A percentile compares a stretch with the other conserved stretches of the same genome.
phyloP scores from a whole-genome alignment of 2,797 vertebrate species.

The Novumbra hubbsi region DNA sequence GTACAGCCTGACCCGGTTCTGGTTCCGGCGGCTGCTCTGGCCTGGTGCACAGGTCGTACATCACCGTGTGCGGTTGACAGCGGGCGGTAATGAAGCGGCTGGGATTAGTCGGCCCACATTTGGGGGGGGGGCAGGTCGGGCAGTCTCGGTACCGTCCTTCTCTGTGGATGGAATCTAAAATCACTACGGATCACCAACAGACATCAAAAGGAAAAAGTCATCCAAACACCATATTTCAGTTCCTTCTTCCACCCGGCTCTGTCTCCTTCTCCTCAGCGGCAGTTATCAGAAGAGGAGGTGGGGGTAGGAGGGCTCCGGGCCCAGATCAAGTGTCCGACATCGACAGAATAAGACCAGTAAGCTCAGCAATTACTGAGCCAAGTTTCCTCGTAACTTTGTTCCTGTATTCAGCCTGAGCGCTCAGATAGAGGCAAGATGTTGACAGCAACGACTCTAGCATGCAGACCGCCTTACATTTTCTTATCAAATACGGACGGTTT shows the following conservation, averaged over 20 bases:
- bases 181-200: conserved; percentile 32
- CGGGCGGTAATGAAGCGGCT: conserved; percentile 29
- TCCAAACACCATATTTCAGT: background rate
- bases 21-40: conserved; percentile 64
- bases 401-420: background rate
- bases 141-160: conserved; percentile 40
- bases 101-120: conserved; percentile 45
- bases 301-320: conserved; percentile 11
- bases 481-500: background rate
- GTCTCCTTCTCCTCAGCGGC: background rate
- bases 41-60: conserved; percentile 74
- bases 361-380: conserved; percentile 24
- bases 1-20: conserved; percentile 42
- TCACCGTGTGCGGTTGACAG: conserved; percentile 57
- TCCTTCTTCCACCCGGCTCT: background rate
- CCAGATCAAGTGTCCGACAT: conserved; percentile 38
- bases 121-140: conserved; percentile 38
- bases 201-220: conserved; percentile 27
- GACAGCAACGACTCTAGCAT: conserved; percentile 7
- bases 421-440: background rate
- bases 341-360: conserved; percentile 20
- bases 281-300: conserved; percentile 15
- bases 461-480: background rate
- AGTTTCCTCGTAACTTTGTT: conserved; percentile 8
- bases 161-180: conserved; percentile 31